Percentiles rank a stretch among this genome's conserved stretches.
These are phyloP conservation scores for Cosmia pyralina DNA, from an alignment of 2,888 invertebrate genomes.

Conservation along the genomic window DNA sequence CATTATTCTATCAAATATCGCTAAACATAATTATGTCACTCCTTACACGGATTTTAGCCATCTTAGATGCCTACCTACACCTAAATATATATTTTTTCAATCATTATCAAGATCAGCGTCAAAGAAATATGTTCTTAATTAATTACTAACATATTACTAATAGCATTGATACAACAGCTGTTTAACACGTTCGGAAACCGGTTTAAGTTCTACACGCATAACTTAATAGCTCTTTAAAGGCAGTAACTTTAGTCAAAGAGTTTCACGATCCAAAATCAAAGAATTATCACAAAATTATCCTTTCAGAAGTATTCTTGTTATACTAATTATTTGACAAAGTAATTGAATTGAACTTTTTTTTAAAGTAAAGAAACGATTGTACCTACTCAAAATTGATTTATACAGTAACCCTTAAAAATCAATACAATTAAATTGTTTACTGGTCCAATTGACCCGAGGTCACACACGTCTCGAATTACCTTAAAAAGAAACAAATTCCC, in stretches of 20 bases:
- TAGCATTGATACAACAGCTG: constrained; percentile 25
- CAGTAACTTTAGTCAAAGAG: neutral
- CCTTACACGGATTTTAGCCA: neutral
- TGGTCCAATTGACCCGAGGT: constrained; percentile 80
- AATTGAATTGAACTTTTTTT: constrained; percentile 22
- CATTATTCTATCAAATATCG: neutral
- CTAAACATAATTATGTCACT: neutral
- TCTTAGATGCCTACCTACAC: neutral
- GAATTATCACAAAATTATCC: constrained; percentile 4
- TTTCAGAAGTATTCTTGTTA: neutral
- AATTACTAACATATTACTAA: constrained; percentile 32
- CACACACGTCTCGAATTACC: constrained; percentile 84
- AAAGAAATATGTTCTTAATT: constrained; percentile 37
- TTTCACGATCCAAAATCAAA: neutral
- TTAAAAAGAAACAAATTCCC: constrained; percentile 76
- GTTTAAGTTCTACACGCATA: constrained; percentile 22
- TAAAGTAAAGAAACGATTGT: constrained; percentile 30
- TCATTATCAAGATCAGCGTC: neutral
- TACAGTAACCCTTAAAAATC: constrained; percentile 49
- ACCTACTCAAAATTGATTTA: constrained; percentile 47
- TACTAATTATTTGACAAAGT: neutral
- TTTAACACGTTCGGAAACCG: constrained; percentile 42
- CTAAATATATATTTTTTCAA: neutral
- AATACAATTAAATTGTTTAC: constrained; percentile 54
- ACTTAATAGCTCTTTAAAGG: constrained; percentile 11